A percentile compares a stretch with the other conserved stretches of the same genome.
These are phyloP conservation scores for Sarcophilus harrisii DNA, from an alignment of 2,797 vertebrate genomes.

Conservation along the genomic window DNA sequence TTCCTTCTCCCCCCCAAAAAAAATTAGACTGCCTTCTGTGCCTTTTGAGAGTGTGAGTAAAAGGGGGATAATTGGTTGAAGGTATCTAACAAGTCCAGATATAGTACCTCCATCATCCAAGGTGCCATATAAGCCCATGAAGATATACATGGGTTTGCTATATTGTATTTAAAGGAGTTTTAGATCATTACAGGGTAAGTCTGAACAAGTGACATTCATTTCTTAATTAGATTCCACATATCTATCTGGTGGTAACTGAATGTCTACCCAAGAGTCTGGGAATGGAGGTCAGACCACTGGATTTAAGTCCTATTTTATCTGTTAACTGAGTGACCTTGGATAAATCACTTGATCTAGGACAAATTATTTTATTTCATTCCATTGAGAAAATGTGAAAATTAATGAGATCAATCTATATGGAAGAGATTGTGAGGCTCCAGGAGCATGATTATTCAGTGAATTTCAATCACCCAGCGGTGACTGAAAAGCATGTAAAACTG, in stretches of 20 bases:
- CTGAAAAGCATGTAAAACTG: neutral
- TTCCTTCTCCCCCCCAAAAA: neutral
- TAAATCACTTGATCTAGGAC: neutral
- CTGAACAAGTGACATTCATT: neutral
- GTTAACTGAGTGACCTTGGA: neutral
- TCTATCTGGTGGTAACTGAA: neutral
- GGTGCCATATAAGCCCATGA: neutral
- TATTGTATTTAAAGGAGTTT: neutral
- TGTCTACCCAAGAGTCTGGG: neutral
- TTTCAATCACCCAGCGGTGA: neutral
- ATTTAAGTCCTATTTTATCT: neutral
- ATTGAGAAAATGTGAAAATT: neutral
- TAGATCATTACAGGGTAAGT: neutral
- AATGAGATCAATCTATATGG: neutral
- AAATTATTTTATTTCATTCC: neutral
- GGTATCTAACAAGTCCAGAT: neutral
- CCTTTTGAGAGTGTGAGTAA: neutral
- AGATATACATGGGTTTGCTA: neutral
- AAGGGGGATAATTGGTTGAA: neutral
- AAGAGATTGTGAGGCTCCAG: neutral
- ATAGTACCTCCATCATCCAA: neutral
- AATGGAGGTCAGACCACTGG: neutral
- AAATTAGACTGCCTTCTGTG: neutral
- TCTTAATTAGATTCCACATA: neutral
- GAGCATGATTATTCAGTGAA: neutral